Percentiles rank a stretch among this genome's conserved stretches.
Conservation (phyloP, 2,113 vertebrate genomes). For the Monopterus albus region DNA sequence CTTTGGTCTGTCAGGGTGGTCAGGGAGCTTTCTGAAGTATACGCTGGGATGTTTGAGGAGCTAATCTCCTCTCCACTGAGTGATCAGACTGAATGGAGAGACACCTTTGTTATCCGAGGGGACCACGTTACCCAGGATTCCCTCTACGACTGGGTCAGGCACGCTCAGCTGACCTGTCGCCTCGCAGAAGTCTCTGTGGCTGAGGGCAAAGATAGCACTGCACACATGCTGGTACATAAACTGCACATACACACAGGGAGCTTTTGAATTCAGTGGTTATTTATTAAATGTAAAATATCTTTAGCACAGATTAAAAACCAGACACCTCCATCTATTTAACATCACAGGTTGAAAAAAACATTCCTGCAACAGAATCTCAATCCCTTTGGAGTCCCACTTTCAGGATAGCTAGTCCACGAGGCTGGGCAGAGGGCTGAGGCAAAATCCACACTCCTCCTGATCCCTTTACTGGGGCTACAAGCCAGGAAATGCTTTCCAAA, state of each 20-base stretch:
- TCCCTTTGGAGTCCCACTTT: constrained; percentile 76
- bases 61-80: constrained; percentile 89
- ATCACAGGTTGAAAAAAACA: constrained; percentile 83
- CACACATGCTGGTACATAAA: background rate
- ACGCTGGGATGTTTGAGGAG: constrained; percentile 83
- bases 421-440: constrained; percentile 83
- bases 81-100: constrained; percentile 88
- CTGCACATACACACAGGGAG: constrained; percentile 7
- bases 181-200: constrained; percentile 80
- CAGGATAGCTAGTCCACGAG: constrained; percentile 68
- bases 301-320: constrained; percentile 89
- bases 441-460: constrained; percentile 64
- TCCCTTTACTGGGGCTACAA: constrained; percentile 33
- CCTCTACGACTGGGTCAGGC: constrained; percentile 81
- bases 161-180: constrained; percentile 87
- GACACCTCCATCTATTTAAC: constrained; percentile 86
- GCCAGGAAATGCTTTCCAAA: constrained; percentile 44
- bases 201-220: constrained; percentile 62
- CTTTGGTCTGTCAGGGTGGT: constrained; percentile 42
- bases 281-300: constrained; percentile 92
- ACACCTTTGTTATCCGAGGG: constrained; percentile 88
- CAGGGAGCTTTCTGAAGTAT: constrained; percentile 72
- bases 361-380: constrained; percentile 81
- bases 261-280: constrained; percentile 84
- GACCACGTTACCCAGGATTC: constrained; percentile 86